phyloP scores from a whole-genome alignment of 2,113 vertebrate species.

The Nannobrachium achirus region DNA sequence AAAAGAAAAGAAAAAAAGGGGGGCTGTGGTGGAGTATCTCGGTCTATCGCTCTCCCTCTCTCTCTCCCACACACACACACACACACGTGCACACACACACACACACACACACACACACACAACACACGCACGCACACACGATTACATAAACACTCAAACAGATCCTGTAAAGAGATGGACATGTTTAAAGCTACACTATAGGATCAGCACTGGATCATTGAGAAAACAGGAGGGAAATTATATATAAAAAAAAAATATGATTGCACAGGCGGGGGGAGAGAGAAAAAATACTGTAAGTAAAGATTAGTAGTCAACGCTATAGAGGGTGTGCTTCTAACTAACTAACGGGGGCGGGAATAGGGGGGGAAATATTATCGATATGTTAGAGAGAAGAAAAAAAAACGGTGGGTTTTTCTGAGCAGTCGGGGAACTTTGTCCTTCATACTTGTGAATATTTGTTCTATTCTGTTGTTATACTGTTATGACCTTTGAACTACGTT shows the following conservation, averaged over 20 bases:
- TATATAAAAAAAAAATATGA: background rate
- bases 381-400: constrained; percentile 6
- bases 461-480: constrained; percentile 59
- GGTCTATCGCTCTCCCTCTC: constrained; percentile 39
- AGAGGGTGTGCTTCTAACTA: constrained; percentile 49
- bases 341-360: constrained; percentile 21
- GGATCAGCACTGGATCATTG: constrained; percentile 57
- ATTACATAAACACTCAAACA: constrained; percentile 9
- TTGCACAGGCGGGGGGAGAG: constrained; percentile 22
- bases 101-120: constrained; percentile 26
- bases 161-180: constrained; percentile 63
- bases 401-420: constrained; percentile 49
- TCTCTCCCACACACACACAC: background rate
- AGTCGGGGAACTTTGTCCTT: constrained; percentile 60
- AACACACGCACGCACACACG: constrained; percentile 15
- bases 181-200: constrained; percentile 54
- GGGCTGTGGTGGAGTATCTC: constrained; percentile 54
- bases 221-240: constrained; percentile 37
- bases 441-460: constrained; percentile 78
- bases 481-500: constrained; percentile 70
- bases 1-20: background rate
- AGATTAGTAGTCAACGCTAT: constrained; percentile 48
- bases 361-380: constrained; percentile 42
- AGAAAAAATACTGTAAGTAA: constrained; percentile 35
- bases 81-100: constrained; percentile 5